Base-by-base conservation (phyloP, 2,888 invertebrate species). In the Arctia plantaginis region DNA sequence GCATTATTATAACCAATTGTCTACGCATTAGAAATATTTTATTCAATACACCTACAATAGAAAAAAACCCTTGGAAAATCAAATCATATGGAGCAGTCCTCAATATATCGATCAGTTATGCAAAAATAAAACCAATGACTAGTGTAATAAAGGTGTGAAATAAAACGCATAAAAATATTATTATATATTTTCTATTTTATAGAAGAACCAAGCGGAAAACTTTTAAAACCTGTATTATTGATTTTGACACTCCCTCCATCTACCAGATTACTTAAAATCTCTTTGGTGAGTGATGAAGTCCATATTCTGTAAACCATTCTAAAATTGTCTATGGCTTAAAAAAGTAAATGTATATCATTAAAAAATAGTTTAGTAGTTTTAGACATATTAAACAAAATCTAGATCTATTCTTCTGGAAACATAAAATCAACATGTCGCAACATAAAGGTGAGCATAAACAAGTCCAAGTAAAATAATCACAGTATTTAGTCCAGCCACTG, bases 381-480 rank as follows among this genome's bases (percentile, higher is more conserved):
- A 55, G 23, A 74, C 39, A 64, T 20, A 65, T 72, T 67, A 69
- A 73, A 69, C 41, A 62, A 44, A 67, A 51, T 33, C 35, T 68
- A 33, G 41, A 69, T 66, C 67, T 65, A 66, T 67, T 70, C 67
- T 71, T 67, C 30, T 44, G 33, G 20, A 35, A 35, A 33, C 51
- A 65, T 73, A 68, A 73, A 76, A 59, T 20, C 68, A 75, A 71
- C n/a, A 69, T 89, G 86, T 88, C 84, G 82, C 85, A 85, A 89
- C 82, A 85, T 79, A 79, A 83, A 86, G 85, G 85, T 86, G 84
- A 82, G 82, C 82, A 81, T 82, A 81, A 82, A 85, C 84, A 81
- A 74, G n/a, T 73, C 73, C 73, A 79, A 80, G 74, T 75, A 77
- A 85, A 84, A 82, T 76, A 84, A 81, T 72, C 85, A 74, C 64